Conservation (phyloP, 2,888 invertebrate genomes). For the Gerosis bhagava region DNA sequence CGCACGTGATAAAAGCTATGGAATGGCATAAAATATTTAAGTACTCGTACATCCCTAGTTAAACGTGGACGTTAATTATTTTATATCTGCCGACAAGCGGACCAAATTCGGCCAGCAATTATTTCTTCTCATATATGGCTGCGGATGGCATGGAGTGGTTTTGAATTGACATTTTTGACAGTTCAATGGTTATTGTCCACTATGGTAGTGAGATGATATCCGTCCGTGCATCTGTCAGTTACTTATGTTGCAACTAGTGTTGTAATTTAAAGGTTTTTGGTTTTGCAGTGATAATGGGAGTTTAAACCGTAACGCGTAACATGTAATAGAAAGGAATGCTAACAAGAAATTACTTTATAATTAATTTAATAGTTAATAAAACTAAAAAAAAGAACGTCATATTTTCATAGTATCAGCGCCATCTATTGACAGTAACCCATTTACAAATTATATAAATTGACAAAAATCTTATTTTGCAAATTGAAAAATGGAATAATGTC, state of each 20-base stretch:
- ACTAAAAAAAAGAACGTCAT: too few species aligned
- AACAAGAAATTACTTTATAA: too few species aligned
- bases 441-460: too few species aligned
- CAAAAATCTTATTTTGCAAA: too few species aligned
- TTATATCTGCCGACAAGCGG: background rate
- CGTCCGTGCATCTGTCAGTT: constrained; percentile 17
- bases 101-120: constrained; percentile 20
- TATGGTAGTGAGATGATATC: constrained; percentile 14
- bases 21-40: background rate
- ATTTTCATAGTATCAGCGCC: too few species aligned
- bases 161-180: constrained; percentile 24
- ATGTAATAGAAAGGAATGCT: too few species aligned
- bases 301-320: too few species aligned
- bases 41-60: constrained; percentile 5
- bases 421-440: too few species aligned
- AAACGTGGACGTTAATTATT: constrained; percentile 19
- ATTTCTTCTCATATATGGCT: constrained; percentile 16
- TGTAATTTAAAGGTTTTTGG: too few species aligned
- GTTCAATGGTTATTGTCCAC: constrained; percentile 20
- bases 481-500: too few species aligned
- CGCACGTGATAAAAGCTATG: background rate
- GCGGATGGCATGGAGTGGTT: constrained; percentile 17
- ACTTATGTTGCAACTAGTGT: constrained; percentile 8
- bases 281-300: too few species aligned
- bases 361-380: too few species aligned